Evolutionary conservation across 2,113 vertebrate species (phyloP).

Genomic region (Gallinago undulata): DNA sequence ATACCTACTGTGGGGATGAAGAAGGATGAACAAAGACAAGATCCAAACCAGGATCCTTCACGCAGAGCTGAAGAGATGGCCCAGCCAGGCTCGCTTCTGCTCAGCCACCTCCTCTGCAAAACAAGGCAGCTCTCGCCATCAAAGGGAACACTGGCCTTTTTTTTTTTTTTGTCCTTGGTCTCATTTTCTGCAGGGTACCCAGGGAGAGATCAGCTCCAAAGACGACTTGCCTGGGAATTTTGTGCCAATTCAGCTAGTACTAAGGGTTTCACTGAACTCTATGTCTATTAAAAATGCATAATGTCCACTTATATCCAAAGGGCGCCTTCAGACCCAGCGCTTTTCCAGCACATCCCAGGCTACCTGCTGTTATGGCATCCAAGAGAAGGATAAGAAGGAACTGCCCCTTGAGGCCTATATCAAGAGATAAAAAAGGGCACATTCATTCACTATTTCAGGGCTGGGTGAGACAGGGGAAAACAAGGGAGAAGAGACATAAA

Average conservation of each 20-base stretch:
- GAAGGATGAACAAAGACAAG: background rate
- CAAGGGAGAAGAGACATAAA: background rate
- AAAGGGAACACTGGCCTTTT: background rate
- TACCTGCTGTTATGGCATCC: background rate
- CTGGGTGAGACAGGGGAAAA: background rate
- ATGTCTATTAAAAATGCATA: slow-evolving; percentile 38
- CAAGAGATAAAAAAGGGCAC: slow-evolving; percentile 6
- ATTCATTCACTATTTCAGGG: background rate
- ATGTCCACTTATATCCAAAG: slow-evolving; percentile 42
- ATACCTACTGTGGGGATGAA: background rate
- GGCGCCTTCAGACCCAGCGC: background rate
- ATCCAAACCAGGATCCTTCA: background rate
- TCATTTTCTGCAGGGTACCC: slow-evolving; percentile 46
- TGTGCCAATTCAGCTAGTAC: slow-evolving; percentile 55
- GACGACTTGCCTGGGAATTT: slow-evolving; percentile 38
- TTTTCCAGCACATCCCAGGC: background rate
- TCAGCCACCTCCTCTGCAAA: slow-evolving; percentile 18
- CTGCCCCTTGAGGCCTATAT: slow-evolving; percentile 28
- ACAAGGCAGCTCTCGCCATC: background rate
- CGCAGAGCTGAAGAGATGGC: background rate
- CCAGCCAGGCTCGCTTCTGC: background rate
- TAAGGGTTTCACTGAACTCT: slow-evolving; percentile 34
- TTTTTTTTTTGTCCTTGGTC: slow-evolving; percentile 49
- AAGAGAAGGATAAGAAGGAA: background rate
- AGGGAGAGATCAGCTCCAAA: slow-evolving; percentile 61